These are phyloP conservation scores for Cynodonichthys magdalenae DNA, from an alignment of 2,797 vertebrate species.

Conservation along the genomic window DNA sequence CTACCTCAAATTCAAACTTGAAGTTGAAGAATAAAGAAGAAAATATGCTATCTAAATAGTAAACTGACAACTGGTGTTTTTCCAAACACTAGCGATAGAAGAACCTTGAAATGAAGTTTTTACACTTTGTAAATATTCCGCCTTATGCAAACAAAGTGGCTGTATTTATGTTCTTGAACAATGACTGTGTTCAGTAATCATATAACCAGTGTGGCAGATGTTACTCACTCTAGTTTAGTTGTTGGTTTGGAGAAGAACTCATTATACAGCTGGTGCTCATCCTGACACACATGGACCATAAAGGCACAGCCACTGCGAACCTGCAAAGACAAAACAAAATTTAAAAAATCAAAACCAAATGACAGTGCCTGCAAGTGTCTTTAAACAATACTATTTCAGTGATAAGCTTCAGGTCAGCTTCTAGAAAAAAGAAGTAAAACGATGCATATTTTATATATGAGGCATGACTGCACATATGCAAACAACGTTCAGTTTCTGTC, in stretches of 20 bases:
- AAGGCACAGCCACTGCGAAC: slow-evolving; percentile 98
- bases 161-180: not conserved
- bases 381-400: slow-evolving; percentile 5
- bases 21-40: slow-evolving; percentile 4
- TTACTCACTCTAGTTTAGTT: slow-evolving; percentile 92
- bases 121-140: not conserved
- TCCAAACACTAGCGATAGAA: too few relatives aligned
- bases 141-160: slow-evolving; percentile 33
- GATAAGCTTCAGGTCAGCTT: slow-evolving; percentile 22
- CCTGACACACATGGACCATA: slow-evolving; percentile 98
- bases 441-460: slow-evolving; percentile 24
- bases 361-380: too few relatives aligned
- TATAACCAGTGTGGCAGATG: not conserved
- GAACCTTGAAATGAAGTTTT: not conserved
- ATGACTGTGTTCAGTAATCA: not conserved
- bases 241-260: slow-evolving; percentile 97
- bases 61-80: too few relatives aligned
- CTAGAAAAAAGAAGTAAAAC: slow-evolving; percentile 11
- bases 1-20: slow-evolving; percentile 8
- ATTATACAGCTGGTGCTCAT: slow-evolving; percentile 94
- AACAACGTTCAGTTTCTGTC: slow-evolving; percentile 17
- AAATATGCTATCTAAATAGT: too few relatives aligned
- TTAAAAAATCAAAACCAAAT: not conserved
- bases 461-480: slow-evolving; percentile 2
- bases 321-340: slow-evolving; percentile 70